Base-by-base conservation (phyloP, 2,113 vertebrate genomes). In the Rhabdornis inornatus region DNA sequence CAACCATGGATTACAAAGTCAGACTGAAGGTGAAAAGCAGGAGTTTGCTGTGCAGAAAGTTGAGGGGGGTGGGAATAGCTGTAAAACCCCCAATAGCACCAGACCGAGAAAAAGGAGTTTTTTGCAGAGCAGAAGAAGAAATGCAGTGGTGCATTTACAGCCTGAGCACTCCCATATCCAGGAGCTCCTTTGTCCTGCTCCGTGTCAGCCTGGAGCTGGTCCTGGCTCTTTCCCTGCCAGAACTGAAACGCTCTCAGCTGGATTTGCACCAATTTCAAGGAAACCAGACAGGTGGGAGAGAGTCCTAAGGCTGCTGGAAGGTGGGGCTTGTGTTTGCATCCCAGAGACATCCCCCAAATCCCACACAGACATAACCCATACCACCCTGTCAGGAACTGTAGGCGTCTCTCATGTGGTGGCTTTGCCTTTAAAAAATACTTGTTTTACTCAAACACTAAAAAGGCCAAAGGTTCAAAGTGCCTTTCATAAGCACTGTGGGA, bases 11-110 rank as follows among this genome's bases (percentile, higher is more conserved):
- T 93, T 84, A 72, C 83, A 94, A 94, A 95, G 85, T 92, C 90
- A 90, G 76, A 12, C 15, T 94, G 92, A 96, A 95, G 94, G 92
- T 92, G 93, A 92, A 92, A 84, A 89, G 11, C 66, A 56, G 50
- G 63, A 71, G 61, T 77, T 35, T 21, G 59, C 40, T 57, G 61
- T 22, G 59, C 30, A 52, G 44, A 39, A 66, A 75, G 71, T 9
- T 79, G 65, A 6, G 15, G 31, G 6, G 11, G 7, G 69, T 35
- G 35, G 17, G 11, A 68, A 59, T 3, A 72, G 27, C 47, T 90
- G 56, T 35, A 35, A 76, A 44, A 3, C 2, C 4, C 15, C 21
- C 21, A 30, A 1, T 0, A 57, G 40, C 19, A 45, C 31, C 6
- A 7, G 45, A 50, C 22, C 68, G 75, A 75, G 47, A 45, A 33